A percentile compares a stretch with the other conserved stretches of the same genome.
Evolutionary conservation across 2,888 invertebrate species (phyloP).

Genomic region (Mythimna impura): DNA sequence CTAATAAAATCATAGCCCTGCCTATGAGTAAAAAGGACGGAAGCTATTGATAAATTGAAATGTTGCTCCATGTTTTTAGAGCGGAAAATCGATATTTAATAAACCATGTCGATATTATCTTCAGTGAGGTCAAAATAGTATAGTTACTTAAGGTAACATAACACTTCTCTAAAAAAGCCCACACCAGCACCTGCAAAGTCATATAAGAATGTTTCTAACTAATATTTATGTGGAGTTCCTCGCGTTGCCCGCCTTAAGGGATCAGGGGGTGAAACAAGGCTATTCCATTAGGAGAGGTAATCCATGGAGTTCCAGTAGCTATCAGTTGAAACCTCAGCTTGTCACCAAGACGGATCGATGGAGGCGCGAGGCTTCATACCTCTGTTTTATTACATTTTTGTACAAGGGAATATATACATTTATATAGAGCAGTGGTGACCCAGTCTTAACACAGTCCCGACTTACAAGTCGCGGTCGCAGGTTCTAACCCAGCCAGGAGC

Average conservation of each 20-base stretch:
- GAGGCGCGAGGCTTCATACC: not conserved
- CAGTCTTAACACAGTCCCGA: too few species aligned
- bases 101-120: not conserved
- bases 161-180: not conserved
- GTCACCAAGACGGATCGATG: slow-evolving; percentile 49
- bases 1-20: too few species aligned
- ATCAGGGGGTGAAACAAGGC: slow-evolving; percentile 33
- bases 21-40: too few species aligned
- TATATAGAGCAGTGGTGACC: too few species aligned
- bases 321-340: slow-evolving; percentile 29
- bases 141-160: not conserved
- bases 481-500: too few species aligned
- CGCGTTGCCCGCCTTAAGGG: not conserved
- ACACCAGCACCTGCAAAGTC: slow-evolving; percentile 1
- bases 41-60: not conserved
- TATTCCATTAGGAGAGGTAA: slow-evolving; percentile 53
- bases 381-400: too few species aligned
- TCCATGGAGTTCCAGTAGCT: slow-evolving; percentile 37
- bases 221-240: slow-evolving; percentile 38
- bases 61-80: not conserved
- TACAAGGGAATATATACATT: not conserved
- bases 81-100: not conserved
- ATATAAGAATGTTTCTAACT: slow-evolving; percentile 29
- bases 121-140: not conserved
- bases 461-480: too few species aligned